phyloP scores from a whole-genome alignment of 1,140 invertebrate genomes.

The Leptoteleia sp. region DNA sequence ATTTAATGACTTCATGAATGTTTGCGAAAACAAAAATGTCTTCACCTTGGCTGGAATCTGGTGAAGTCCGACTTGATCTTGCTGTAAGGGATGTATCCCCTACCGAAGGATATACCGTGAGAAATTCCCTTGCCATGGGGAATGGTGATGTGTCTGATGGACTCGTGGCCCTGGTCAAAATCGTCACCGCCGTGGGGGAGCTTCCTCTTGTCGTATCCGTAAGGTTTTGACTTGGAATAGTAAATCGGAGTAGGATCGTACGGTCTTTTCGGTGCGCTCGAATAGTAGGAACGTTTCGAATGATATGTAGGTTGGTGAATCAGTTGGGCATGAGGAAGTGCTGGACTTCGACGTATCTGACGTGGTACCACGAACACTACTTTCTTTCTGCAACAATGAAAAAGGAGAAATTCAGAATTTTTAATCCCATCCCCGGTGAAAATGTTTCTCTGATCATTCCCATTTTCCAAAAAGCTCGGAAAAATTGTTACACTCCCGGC shows the following conservation, averaged over 20 bases:
- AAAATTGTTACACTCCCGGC: too few species aligned
- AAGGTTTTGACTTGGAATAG: conserved; percentile 39
- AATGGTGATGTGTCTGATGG: conserved; percentile 69
- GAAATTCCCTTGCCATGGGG: conserved; percentile 72
- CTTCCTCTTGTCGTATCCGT: conserved; percentile 41
- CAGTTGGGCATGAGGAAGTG: conserved; percentile 40
- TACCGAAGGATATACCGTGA: conserved; percentile 70
- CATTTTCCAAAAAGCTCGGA: too few species aligned
- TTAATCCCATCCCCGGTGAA: too few species aligned
- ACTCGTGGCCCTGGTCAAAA: conserved; percentile 71
- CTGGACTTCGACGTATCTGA: conserved; percentile 67
- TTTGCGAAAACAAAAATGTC: conserved; percentile 4
- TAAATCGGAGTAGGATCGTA: conserved; percentile 24
- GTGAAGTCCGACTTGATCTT: conserved; percentile 65
- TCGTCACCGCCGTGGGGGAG: conserved; percentile 70
- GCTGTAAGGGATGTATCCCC: conserved; percentile 74
- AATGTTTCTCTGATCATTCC: too few species aligned
- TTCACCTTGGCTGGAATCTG: conserved; percentile 45
- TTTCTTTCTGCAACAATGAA: conserved; percentile 67
- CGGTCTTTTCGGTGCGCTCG: conserved; percentile 32
- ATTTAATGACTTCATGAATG: too few species aligned
- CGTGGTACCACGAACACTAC: conserved; percentile 70
- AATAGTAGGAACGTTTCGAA: conserved; percentile 44
- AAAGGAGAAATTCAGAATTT: not conserved
- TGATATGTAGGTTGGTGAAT: conserved; percentile 36